Evolutionary conservation across 2,888 invertebrate genomes (phyloP).

Genomic region (Patella caerulea): DNA sequence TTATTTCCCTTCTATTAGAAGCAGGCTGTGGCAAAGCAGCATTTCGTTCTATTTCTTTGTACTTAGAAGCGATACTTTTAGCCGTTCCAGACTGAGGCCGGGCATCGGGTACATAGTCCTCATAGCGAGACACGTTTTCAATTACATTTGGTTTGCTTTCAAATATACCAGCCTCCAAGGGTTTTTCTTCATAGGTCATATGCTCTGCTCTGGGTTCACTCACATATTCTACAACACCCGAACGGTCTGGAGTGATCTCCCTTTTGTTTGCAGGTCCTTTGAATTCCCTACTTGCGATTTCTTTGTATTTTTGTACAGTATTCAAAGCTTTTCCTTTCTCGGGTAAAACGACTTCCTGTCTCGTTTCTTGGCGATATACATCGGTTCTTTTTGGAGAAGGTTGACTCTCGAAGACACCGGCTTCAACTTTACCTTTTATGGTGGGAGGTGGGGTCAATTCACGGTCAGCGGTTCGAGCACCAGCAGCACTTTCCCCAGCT

Average conservation of each 20-base stretch:
- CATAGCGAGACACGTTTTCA: constrained; percentile 51
- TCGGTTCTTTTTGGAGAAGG: constrained; percentile 46
- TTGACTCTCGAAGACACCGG: constrained; percentile 55
- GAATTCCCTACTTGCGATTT: constrained; percentile 42
- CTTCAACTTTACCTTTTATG: constrained; percentile 33
- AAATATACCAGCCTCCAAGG: constrained; percentile 50
- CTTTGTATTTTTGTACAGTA: constrained; percentile 56
- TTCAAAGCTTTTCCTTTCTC: constrained; percentile 56
- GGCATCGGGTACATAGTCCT: constrained; percentile 43
- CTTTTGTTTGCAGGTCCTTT: constrained; percentile 32
- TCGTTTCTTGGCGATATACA: constrained; percentile 46
- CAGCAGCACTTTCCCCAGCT: not conserved
- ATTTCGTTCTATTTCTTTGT: constrained; percentile 83
- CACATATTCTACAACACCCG: constrained; percentile 58
- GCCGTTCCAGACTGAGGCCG: constrained; percentile 80
- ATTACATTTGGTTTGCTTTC: constrained; percentile 54
- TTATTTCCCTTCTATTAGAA: constrained; percentile 3
- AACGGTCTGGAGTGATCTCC: constrained; percentile 58
- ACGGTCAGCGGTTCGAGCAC: constrained; percentile 25
- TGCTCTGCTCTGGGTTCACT: constrained; percentile 55
- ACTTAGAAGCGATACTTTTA: constrained; percentile 84
- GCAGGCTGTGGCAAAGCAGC: constrained; percentile 76
- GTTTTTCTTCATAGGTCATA: constrained; percentile 51
- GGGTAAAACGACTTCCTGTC: constrained; percentile 51
- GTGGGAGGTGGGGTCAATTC: constrained; percentile 60